Conservation (phyloP, 2,113 vertebrate genomes). For the Bambusicola thoracicus region DNA sequence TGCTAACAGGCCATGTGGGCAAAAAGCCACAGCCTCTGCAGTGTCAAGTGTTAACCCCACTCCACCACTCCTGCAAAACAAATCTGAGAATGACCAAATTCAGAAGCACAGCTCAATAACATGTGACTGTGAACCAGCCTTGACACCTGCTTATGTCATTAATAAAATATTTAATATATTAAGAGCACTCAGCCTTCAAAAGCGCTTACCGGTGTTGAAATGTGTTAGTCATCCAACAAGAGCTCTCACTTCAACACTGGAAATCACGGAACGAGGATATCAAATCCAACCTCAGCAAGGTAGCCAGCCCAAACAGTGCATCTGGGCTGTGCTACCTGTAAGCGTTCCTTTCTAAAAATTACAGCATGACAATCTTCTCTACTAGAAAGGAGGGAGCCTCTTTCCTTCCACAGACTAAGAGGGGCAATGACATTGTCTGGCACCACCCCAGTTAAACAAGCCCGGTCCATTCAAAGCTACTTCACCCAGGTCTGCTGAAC, state of each 20-base stretch:
- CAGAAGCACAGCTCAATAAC: background rate
- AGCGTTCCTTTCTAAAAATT: background rate
- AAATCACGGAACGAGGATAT: constrained; percentile 46
- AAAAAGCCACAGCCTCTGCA: background rate
- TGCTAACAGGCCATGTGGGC: accelerated
- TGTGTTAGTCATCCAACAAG: constrained; percentile 53
- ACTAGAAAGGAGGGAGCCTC: background rate
- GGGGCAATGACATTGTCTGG: background rate
- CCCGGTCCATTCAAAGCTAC: background rate
- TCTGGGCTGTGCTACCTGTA: constrained; percentile 7
- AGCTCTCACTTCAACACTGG: constrained; percentile 17
- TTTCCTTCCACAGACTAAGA: background rate
- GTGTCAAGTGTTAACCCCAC: background rate
- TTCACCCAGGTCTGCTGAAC: background rate
- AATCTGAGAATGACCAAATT: background rate
- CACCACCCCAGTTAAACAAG: background rate
- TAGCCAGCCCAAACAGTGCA: background rate
- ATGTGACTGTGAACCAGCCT: constrained; percentile 21
- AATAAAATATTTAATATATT: constrained; percentile 43
- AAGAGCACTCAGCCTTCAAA: constrained; percentile 17
- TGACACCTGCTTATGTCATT: constrained; percentile 46
- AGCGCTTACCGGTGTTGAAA: background rate
- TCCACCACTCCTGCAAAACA: background rate
- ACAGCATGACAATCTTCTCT: background rate
- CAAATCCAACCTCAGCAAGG: constrained; percentile 14